Evolutionary conservation across 2,888 invertebrate genomes (phyloP).

Genomic region (Bellardia pandia): DNA sequence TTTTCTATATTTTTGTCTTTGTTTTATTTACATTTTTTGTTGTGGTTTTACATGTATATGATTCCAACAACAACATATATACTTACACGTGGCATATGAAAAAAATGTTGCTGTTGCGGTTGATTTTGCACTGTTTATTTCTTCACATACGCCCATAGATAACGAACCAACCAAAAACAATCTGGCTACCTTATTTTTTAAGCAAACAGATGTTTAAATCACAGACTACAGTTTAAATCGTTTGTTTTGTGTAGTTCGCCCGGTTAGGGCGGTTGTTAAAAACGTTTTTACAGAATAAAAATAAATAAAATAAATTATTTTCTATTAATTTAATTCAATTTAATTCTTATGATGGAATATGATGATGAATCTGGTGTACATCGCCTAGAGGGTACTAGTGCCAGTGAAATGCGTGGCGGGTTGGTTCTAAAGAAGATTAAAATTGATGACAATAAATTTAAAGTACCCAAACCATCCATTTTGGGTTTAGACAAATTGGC

Average conservation of each 20-base stretch:
- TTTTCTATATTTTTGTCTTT: no score
- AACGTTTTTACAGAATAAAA: slow-evolving; percentile 50
- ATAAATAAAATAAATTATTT: no score
- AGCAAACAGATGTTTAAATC: slow-evolving; percentile 40
- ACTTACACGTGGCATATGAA: no score
- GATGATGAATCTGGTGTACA: slow-evolving; percentile 85
- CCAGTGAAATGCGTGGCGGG: slow-evolving; percentile 87
- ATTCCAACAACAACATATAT: no score
- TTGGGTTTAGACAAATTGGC: slow-evolving; percentile 94
- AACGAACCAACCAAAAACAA: not conserved
- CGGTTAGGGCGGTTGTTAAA: slow-evolving; percentile 55
- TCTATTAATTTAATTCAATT: slow-evolving; percentile 16
- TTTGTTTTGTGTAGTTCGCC: slow-evolving; percentile 48
- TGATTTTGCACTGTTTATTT: no score
- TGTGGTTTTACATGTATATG: no score
- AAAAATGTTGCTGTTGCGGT: no score
- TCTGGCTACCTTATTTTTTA: slow-evolving; percentile 1
- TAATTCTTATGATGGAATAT: slow-evolving; percentile 61
- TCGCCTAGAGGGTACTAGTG: slow-evolving; percentile 88
- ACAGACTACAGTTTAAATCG: no score
- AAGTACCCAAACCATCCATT: slow-evolving; percentile 90
- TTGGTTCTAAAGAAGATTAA: slow-evolving; percentile 88
- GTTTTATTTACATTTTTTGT: no score
- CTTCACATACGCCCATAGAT: no score
- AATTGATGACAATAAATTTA: slow-evolving; percentile 86